A percentile compares a stretch with the other conserved stretches of the same genome.
These are phyloP conservation scores for Xestia rhomboidea DNA, from an alignment of 2,888 invertebrate species.

Conservation along the genomic window DNA sequence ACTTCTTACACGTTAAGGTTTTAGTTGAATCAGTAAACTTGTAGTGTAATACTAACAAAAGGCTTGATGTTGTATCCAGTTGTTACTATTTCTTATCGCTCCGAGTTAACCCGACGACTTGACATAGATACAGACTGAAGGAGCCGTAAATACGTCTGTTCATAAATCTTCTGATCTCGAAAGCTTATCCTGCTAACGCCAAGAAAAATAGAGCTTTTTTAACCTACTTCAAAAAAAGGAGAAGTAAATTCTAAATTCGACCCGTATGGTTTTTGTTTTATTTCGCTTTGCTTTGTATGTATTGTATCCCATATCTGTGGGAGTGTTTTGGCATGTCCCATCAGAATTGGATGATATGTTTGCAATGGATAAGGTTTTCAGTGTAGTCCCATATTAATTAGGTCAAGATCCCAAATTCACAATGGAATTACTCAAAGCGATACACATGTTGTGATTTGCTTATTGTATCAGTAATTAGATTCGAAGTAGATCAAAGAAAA, in stretches of 20 bases:
- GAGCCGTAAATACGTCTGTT: constrained; percentile 42
- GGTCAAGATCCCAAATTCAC: neutral
- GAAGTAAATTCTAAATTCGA: neutral
- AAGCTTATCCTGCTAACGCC: constrained; percentile 21
- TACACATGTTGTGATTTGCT: neutral
- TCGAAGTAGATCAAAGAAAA: too few species aligned
- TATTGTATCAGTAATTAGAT: neutral
- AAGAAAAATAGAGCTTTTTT: constrained; percentile 23
- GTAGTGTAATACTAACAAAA: neutral
- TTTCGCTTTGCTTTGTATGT: too few species aligned
- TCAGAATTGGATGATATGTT: neutral
- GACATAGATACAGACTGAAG: constrained; percentile 44
- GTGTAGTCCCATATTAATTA: neutral
- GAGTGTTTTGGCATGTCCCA: neutral
- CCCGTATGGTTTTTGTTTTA: too few species aligned
- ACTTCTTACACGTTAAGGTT: neutral
- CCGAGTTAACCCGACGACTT: constrained; percentile 18
- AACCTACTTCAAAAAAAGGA: neutral
- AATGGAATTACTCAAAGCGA: neutral
- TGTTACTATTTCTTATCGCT: constrained; percentile 9
- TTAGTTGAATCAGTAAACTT: neutral
- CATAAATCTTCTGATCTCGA: constrained; percentile 51
- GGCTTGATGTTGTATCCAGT: neutral
- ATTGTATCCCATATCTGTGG: neutral
- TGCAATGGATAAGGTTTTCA: neutral